Evolutionary conservation across 2,888 invertebrate species (phyloP).

Genomic region (Mactromeris polynyma): DNA sequence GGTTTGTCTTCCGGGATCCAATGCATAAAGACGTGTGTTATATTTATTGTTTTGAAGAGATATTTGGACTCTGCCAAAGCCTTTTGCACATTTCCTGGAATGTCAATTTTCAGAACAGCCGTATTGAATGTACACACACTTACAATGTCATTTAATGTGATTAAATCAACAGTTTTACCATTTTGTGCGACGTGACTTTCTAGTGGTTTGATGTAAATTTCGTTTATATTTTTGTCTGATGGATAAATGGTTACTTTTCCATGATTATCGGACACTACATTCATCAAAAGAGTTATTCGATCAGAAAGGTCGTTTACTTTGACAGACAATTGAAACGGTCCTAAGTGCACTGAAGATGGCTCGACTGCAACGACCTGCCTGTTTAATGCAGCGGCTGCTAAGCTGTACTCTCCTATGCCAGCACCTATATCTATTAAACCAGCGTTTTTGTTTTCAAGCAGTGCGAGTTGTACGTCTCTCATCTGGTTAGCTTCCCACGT

Average conservation of each 20-base stretch:
- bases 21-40: constrained; percentile 68
- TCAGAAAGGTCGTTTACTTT: constrained; percentile 46
- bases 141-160: constrained; percentile 61
- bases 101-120: constrained; percentile 69
- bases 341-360: constrained; percentile 53
- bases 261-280: constrained; percentile 64
- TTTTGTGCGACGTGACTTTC: not conserved
- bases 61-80: constrained; percentile 41
- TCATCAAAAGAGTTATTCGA: constrained; percentile 53
- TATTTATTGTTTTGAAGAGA: constrained; percentile 59
- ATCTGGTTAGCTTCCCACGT: constrained; percentile 44
- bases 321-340: constrained; percentile 58
- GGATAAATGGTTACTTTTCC: constrained; percentile 21
- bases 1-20: constrained; percentile 46
- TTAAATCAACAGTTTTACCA: constrained; percentile 18
- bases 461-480: constrained; percentile 49
- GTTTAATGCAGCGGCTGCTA: constrained; percentile 54
- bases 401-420: constrained; percentile 62
- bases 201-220: not conserved
- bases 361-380: constrained; percentile 68
- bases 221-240: constrained; percentile 29
- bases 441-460: constrained; percentile 16
- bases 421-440: constrained; percentile 67
- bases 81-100: constrained; percentile 47
- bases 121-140: constrained; percentile 41